These are phyloP conservation scores for Proisotoma minuta DNA, from an alignment of 2,888 invertebrate species.

Conservation along the genomic window DNA sequence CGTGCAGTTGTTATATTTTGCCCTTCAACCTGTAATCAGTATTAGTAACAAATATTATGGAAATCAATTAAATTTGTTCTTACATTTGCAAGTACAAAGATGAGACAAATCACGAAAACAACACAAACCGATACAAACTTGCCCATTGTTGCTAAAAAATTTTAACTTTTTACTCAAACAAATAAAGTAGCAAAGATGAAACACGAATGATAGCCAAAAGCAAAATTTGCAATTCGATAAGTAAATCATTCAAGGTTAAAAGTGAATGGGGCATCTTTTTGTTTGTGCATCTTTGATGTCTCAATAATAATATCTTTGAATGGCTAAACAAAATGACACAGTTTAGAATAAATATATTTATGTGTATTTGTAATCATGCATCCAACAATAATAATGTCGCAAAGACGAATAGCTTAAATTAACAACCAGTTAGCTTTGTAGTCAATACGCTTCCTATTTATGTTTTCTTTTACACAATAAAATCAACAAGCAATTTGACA, in stretches of 20 bases:
- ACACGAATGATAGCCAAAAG: background rate
- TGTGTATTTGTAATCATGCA: too few relatives aligned
- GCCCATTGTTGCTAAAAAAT: background rate
- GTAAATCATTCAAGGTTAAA: conserved; percentile 1
- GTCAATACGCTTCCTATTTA: too few relatives aligned
- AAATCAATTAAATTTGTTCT: background rate
- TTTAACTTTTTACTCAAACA: background rate
- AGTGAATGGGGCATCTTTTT: background rate
- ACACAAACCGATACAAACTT: background rate
- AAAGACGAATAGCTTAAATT: too few relatives aligned
- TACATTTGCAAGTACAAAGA: background rate
- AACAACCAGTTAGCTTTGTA: too few relatives aligned
- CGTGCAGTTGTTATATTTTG: background rate
- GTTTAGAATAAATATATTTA: too few relatives aligned
- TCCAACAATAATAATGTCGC: too few relatives aligned
- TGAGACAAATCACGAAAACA: background rate
- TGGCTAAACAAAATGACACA: too few relatives aligned
- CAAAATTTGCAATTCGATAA: too few relatives aligned
- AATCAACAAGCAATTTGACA: too few relatives aligned
- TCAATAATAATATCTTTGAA: background rate
- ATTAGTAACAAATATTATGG: background rate
- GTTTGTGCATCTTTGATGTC: background rate
- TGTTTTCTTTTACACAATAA: too few relatives aligned
- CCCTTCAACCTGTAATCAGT: background rate
- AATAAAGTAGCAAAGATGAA: too few relatives aligned